Percentiles rank a stretch among this genome's conserved stretches.
These are phyloP conservation scores for Syritta pipiens DNA, from an alignment of 2,888 invertebrate species.

Conservation along the genomic window DNA sequence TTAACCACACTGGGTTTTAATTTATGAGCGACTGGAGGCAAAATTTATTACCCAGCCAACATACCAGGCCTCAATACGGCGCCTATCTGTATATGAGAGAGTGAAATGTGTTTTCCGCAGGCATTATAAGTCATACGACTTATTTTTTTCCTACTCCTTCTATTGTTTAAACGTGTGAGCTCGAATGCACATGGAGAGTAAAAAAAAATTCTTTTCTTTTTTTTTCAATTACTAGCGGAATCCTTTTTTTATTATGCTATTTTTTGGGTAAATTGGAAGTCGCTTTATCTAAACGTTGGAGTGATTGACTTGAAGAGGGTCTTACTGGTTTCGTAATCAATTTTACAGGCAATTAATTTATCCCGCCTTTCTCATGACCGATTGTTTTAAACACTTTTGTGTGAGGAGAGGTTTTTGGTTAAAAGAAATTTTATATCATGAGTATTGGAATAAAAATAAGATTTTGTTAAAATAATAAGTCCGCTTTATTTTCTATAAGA, in stretches of 20 bases:
- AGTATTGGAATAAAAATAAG: too few species aligned
- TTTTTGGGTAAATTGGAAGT: conserved; percentile 37
- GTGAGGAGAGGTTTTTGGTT: too few species aligned
- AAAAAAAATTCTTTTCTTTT: not conserved
- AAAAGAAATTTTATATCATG: too few species aligned
- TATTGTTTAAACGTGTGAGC: conserved; percentile 21
- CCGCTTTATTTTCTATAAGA: too few species aligned
- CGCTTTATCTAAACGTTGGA: not conserved
- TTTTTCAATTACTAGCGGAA: conserved; percentile 13
- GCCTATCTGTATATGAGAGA: conserved; percentile 26
- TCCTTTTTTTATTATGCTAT: not conserved
- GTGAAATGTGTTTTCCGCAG: conserved; percentile 36
- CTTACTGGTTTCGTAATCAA: conserved; percentile 20
- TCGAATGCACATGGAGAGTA: not conserved
- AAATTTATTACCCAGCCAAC: conserved; percentile 60
- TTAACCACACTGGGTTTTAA: conserved; percentile 65
- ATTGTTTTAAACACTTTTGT: too few species aligned
- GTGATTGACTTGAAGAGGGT: conserved; percentile 40
- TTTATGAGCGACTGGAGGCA: conserved; percentile 66
- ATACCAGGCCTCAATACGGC: conserved; percentile 4
- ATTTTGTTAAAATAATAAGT: too few species aligned
- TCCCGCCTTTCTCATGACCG: too few species aligned
- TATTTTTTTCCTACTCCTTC: not conserved
- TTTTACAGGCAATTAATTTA: conserved; percentile 14
- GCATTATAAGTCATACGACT: conserved; percentile 32